Evolutionary conservation across 2,113 vertebrate species (phyloP), one percentile per base, ranked within the genome.

Genomic region (Numida meleagris): DNA sequence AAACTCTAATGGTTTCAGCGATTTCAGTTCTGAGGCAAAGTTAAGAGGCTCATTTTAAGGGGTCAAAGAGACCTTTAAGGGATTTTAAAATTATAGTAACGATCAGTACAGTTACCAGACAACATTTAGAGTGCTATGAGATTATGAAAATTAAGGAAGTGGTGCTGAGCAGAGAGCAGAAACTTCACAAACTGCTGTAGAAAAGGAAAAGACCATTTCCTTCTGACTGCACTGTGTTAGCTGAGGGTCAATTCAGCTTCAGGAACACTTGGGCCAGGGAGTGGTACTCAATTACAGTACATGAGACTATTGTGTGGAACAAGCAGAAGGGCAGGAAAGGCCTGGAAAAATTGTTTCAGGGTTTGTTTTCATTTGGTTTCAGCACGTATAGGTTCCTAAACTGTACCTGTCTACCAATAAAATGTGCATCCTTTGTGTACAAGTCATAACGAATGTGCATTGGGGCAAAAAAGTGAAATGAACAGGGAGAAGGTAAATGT

Each of bases 21-120:
- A 84, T 94, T 83, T 88, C 51, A 65, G 65, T 88, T 90, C 72
- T 75, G 63, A 80, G 58, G 53, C 50, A 80, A 84, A 90, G 88
- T 86, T 93, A 90, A 82, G 74, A 86, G 68, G 45, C 55, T 91
- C 61, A 51, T 88, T 96, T 68, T 71, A 73, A 86, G 57, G 68
- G 68, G 73, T 84, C 73, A 65, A 79, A 92, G 80, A 90, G 65
- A 76, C 68, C 31, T 77, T 71, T 73, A 68, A 90, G 85, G 86
- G 86, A 61, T 86, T 86, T 88, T 42, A 17, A 88, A 95, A 86
- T 90, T 77, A 81, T 23, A 71, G 42, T 78, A 72, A 74, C 43
- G 57, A 78, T 88, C 33, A 40, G 57, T n/a, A 68, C 15, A 36
- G 40, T 65, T 77, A 67, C 18, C 61, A 86, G 82, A 81, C 55